Conservation (phyloP, 2,797 vertebrate species). For the Anolis apletophallus region DNA sequence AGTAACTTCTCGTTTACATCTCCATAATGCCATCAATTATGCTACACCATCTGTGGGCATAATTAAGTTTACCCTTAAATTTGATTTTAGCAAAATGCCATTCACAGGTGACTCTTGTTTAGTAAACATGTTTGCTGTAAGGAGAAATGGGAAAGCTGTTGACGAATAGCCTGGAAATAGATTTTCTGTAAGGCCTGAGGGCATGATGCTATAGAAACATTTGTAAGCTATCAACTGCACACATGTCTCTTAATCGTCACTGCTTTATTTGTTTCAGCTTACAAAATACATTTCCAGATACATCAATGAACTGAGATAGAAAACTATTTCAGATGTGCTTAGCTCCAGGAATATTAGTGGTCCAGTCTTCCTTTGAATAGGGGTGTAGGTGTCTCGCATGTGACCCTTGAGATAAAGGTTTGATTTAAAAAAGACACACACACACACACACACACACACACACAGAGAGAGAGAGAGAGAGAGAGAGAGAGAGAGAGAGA, state of each 20-base stretch:
- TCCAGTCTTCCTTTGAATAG: neutral
- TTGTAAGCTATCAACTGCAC: constrained; percentile 4
- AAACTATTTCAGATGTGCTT: neutral
- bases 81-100: constrained; percentile 74
- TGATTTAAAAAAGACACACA: neutral
- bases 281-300: neutral
- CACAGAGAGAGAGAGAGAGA: neutral
- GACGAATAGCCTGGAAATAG: constrained; percentile 54
- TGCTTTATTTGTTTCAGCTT: neutral
- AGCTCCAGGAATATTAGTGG: neutral
- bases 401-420: too few relatives aligned
- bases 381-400: neutral
- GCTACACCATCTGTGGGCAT: constrained; percentile 76
- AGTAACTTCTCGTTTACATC: constrained; percentile 73
- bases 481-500: neutral
- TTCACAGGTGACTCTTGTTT: constrained; percentile 74
- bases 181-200: constrained; percentile 38
- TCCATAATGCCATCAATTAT: constrained; percentile 76
- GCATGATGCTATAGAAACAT: constrained; percentile 12
- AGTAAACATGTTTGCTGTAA: constrained; percentile 67
- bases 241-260: constrained; percentile 9
- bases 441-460: too few relatives aligned
- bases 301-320: neutral
- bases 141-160: constrained; percentile 64
- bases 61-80: constrained; percentile 80